These are phyloP conservation scores for Zosterops borbonicus DNA, from an alignment of 2,113 vertebrate species.

Conservation along the genomic window DNA sequence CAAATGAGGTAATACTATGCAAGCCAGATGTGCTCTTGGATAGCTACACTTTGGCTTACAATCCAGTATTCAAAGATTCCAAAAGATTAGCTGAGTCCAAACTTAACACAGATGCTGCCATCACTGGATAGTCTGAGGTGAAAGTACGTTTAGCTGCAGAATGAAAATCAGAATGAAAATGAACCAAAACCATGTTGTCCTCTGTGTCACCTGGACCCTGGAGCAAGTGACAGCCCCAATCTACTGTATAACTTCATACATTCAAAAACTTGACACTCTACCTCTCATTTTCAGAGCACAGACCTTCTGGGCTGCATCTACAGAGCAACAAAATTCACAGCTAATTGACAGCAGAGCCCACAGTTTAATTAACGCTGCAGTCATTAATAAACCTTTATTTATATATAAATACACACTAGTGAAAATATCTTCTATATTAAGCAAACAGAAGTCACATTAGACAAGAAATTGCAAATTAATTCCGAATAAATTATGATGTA, in stretches of 20 bases:
- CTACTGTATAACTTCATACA: neutral
- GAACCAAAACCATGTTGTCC: neutral
- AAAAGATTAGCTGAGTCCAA: slow-evolving; percentile 17
- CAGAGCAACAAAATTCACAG: neutral
- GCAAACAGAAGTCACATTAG: slow-evolving; percentile 50
- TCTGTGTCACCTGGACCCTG: neutral
- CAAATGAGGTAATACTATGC: slow-evolving; percentile 19
- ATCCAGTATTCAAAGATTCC: neutral
- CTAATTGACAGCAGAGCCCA: neutral
- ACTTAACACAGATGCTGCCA: slow-evolving; percentile 13
- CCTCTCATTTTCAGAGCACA: neutral
- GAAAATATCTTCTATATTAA: slow-evolving; percentile 10
- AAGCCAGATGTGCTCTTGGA: slow-evolving; percentile 38
- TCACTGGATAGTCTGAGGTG: neutral
- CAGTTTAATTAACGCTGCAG: neutral
- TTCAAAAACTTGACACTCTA: neutral
- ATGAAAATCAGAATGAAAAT: neutral
- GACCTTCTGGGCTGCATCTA: neutral
- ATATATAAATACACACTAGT: neutral
- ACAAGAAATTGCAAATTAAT: slow-evolving; percentile 35
- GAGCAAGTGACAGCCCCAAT: neutral
- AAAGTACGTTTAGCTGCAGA: neutral
- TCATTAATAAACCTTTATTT: slow-evolving; percentile 32
- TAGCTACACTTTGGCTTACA: neutral
- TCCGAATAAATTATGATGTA: neutral